These are phyloP conservation scores for Silurus meridionalis DNA, from an alignment of 2,113 vertebrate species.

Conservation along the genomic window DNA sequence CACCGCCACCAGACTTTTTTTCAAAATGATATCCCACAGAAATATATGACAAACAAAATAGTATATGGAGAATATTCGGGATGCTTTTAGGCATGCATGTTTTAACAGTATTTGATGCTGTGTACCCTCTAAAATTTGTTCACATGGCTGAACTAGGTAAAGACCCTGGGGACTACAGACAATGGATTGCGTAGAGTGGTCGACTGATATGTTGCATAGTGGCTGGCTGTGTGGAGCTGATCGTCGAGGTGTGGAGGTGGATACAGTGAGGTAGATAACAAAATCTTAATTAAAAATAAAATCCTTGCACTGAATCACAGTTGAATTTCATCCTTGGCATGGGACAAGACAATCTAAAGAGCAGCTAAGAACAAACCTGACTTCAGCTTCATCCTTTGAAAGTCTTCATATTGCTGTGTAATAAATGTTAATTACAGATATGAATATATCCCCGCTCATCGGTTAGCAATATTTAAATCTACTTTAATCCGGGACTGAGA, in stretches of 20 bases:
- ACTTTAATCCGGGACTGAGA: conserved; percentile 48
- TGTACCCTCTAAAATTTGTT: background rate
- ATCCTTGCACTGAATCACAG: background rate
- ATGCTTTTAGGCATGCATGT: background rate
- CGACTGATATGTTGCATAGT: background rate
- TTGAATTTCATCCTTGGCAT: background rate
- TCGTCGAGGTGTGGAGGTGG: background rate
- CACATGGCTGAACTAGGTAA: background rate
- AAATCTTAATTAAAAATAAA: background rate
- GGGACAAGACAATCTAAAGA: background rate
- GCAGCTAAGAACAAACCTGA: background rate
- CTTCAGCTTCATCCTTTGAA: background rate
- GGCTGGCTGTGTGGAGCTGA: background rate
- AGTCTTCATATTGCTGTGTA: conserved; percentile 48
- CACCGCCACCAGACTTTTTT: background rate
- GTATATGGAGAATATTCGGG: background rate
- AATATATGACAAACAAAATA: background rate
- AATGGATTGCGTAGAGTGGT: background rate
- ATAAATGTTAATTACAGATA: conserved; percentile 58
- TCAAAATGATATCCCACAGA: background rate
- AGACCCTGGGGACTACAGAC: background rate
- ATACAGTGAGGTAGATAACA: background rate
- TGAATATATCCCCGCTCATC: conserved; percentile 39
- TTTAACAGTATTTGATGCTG: background rate
- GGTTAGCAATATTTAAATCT: background rate